Percentiles rank a stretch among this genome's conserved stretches.
These are phyloP conservation scores for Brachyrhaphis roseni DNA, from an alignment of 2,797 vertebrate species.

Conservation along the genomic window DNA sequence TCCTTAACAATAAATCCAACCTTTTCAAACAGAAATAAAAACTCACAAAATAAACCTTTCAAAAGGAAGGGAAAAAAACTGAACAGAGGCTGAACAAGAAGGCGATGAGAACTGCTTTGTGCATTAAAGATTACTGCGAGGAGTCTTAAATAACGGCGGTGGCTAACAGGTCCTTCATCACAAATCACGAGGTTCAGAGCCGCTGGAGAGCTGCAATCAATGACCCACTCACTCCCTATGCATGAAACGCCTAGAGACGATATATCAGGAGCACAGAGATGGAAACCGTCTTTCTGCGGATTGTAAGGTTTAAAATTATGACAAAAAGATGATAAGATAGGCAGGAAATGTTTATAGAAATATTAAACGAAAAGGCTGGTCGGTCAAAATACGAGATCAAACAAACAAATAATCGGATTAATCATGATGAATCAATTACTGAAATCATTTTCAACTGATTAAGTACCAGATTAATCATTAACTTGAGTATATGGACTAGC, in stretches of 20 bases:
- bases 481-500: too few species aligned
- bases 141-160: slow-evolving; percentile 55
- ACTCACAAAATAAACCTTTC: slow-evolving; percentile 39
- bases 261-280: background rate
- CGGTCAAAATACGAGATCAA: slow-evolving; percentile 27
- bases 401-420: background rate
- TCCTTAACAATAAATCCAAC: slow-evolving; percentile 38
- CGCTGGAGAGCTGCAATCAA: slow-evolving; percentile 44
- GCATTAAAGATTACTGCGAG: slow-evolving; percentile 59
- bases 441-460: too few species aligned
- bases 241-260: slow-evolving; percentile 13
- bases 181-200: slow-evolving; percentile 34
- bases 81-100: slow-evolving; percentile 35
- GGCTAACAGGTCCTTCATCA: slow-evolving; percentile 44
- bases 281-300: background rate
- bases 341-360: background rate
- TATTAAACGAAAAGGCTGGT: background rate
- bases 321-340: background rate
- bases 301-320: background rate
- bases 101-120: slow-evolving; percentile 50
- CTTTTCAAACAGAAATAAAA: slow-evolving; percentile 32
- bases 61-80: slow-evolving; percentile 23
- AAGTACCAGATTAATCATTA: too few species aligned
- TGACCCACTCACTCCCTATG: slow-evolving; percentile 42
- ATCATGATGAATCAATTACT: too few species aligned